A percentile compares a stretch with the other conserved stretches of the same genome.
These are phyloP conservation scores for Agonopterix heracliana DNA, from an alignment of 2,888 invertebrate species.

Conservation along the genomic window DNA sequence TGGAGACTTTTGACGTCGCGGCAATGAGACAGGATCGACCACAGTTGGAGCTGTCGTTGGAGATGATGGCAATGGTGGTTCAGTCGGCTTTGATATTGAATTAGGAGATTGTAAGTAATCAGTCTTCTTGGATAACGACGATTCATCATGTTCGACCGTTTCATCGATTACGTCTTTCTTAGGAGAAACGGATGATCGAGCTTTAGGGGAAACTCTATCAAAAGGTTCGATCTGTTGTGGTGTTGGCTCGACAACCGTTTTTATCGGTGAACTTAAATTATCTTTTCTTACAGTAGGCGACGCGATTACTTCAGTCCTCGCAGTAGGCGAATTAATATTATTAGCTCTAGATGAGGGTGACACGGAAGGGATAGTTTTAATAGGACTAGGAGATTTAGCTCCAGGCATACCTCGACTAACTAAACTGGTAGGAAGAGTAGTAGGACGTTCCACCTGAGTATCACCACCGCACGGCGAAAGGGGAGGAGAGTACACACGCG, in stretches of 20 bases:
- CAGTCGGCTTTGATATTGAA: constrained; percentile 30
- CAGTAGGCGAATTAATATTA: constrained; percentile 35
- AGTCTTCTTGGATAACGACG: constrained; percentile 21
- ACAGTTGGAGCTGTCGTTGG: constrained; percentile 23
- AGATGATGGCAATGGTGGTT: constrained; percentile 36
- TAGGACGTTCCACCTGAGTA: constrained; percentile 59
- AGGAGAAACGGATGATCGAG: constrained; percentile 39
- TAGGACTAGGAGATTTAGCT: constrained; percentile 65
- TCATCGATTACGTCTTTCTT: constrained; percentile 31
- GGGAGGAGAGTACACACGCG: constrained; percentile 70
- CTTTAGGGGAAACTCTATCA: constrained; percentile 36
- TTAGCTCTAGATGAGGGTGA: constrained; percentile 29
- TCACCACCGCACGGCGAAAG: constrained; percentile 78
- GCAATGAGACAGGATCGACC: constrained; percentile 30
- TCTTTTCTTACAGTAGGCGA: constrained; percentile 44
- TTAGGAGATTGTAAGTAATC: constrained; percentile 31
- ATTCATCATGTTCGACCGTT: constrained; percentile 26
- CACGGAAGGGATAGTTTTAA: constrained; percentile 48
- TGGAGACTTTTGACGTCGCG: constrained; percentile 48
- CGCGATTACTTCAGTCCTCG: constrained; percentile 38
- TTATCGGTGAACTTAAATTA: constrained; percentile 36
- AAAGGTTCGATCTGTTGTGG: constrained; percentile 24
- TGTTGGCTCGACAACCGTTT: constrained; percentile 28
- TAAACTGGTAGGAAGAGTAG: constrained; percentile 57
- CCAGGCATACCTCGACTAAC: constrained; percentile 45